A percentile compares a stretch with the other conserved stretches of the same genome.
Conservation (phyloP, 2,888 invertebrate species). For the Zootermopsis nevadensis region DNA sequence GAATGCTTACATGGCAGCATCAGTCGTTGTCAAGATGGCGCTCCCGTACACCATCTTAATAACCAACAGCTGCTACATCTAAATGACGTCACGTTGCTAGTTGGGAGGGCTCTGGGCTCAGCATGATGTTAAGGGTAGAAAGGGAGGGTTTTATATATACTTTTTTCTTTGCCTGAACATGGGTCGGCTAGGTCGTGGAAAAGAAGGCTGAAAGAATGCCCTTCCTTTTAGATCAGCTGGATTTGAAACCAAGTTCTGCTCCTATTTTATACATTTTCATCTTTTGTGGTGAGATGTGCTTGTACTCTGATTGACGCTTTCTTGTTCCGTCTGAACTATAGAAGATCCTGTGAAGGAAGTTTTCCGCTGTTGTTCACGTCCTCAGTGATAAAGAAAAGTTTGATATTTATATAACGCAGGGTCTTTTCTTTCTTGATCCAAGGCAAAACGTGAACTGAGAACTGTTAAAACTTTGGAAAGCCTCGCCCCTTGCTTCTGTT, state of each 20-base stretch:
- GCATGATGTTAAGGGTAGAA: slow-evolving; percentile 18
- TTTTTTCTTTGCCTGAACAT: slow-evolving; percentile 23
- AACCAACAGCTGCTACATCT: slow-evolving; percentile 38
- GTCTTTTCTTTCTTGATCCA: slow-evolving; percentile 40
- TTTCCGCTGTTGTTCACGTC: slow-evolving; percentile 27
- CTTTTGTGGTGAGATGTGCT: not conserved
- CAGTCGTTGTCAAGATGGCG: slow-evolving; percentile 37
- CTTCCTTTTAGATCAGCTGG: slow-evolving; percentile 18
- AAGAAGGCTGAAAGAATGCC: not conserved
- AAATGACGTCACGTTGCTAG: slow-evolving; percentile 42
- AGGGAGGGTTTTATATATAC: slow-evolving; percentile 20
- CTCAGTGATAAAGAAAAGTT: slow-evolving; percentile 28
- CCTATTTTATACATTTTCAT: slow-evolving; percentile 1
- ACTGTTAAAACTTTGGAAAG: slow-evolving; percentile 39
- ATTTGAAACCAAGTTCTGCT: slow-evolving; percentile 9
- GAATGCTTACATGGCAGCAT: slow-evolving; percentile 18
- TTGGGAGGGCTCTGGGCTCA: slow-evolving; percentile 32
- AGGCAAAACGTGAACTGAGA: slow-evolving; percentile 40
- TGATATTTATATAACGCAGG: slow-evolving; percentile 40
- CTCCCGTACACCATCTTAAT: slow-evolving; percentile 40
- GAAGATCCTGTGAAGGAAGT: not conserved
- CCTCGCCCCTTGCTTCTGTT: slow-evolving; percentile 8
- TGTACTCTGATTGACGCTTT: slow-evolving; percentile 14
- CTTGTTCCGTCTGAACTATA: not conserved
- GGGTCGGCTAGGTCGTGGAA: slow-evolving; percentile 6